Base-by-base conservation (phyloP, 2,113 vertebrate species). In the Embiotoca jacksoni region DNA sequence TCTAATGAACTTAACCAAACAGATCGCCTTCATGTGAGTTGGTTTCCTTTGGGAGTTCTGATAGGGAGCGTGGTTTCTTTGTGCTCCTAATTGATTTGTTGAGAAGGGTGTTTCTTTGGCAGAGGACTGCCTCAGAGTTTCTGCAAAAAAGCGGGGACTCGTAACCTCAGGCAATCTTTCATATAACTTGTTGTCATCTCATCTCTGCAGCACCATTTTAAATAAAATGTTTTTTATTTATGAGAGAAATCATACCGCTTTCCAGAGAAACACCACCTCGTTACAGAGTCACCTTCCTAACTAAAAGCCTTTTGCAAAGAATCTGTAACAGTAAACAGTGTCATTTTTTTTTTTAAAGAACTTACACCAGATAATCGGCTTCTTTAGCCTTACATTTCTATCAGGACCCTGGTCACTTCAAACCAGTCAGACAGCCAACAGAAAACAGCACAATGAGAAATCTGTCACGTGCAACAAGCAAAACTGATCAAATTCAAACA, bases 1-100 rank as follows among this genome's bases (percentile, higher is more conserved):
- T 78, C 78, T 84, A 86, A 90, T 86, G 83, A 88, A 86, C 81
- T 76, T 63, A 86, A 80, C 63, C 37, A 81, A 84, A 89, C 71
- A 84, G 78, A 86, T 82, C 84, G 80, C 23, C n/a, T 61, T 31
- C 50, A 78, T 72, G 50, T 14, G 7, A 50, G 31, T 33, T 36
- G n/a, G 36, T 36, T 76, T 81, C 87, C 63, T 69, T 11, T 2
- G 62, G 75, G 77, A 86, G 32, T 39, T 35, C 58, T 41, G 78
- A 83, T 46, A 36, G 72, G 72, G 53, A 75, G 23, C 32, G 35
- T 9, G 16, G 14, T 44, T 73, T 80, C 70, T 82, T 69, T 85
- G 66, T 54, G 68, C 67, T 72, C 4, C 8, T 77, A 75, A 88
- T 83, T 79, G 81, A 83, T 88, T 85, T 80, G 74, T 81, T 72